These are phyloP conservation scores for Potamilus streckersoni DNA, from an alignment of 1,140 invertebrate genomes.

Conservation along the genomic window DNA sequence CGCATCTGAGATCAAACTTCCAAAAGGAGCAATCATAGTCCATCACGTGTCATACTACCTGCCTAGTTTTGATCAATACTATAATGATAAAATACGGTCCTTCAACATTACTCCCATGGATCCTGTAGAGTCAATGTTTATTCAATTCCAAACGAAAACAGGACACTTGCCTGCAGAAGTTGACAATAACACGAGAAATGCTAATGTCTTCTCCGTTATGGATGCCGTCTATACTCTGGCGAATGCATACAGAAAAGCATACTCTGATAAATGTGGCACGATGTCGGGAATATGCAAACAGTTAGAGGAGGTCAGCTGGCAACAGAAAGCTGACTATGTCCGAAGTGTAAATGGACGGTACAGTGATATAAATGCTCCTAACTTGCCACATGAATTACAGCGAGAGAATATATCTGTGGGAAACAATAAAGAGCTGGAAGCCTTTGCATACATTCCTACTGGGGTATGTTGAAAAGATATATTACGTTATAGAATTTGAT, in stretches of 20 bases:
- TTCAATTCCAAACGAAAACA: too few species aligned
- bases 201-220: constrained; percentile 9
- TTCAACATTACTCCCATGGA: too few species aligned
- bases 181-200: not conserved
- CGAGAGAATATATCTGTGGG: not conserved
- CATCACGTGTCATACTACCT: too few species aligned
- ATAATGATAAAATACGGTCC: too few species aligned
- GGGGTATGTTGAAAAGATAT: too few species aligned
- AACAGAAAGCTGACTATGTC: not conserved
- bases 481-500: constrained; percentile 22
- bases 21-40: too few species aligned
- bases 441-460: not conserved
- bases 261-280: not conserved
- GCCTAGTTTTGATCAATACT: too few species aligned
- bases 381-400: constrained; percentile 11
- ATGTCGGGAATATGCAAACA: not conserved
- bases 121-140: too few species aligned
- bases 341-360: constrained; percentile 19
- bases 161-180: too few species aligned
- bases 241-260: constrained; percentile 1
- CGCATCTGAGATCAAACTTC: too few species aligned
- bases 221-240: constrained; percentile 21
- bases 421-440: too few species aligned
- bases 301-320: not conserved
- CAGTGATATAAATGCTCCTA: constrained; percentile 1